Evolutionary conservation across 2,797 vertebrate genomes (phyloP), one percentile per base, ranked within the genome.

Genomic region (Melanitta fusca): DNA sequence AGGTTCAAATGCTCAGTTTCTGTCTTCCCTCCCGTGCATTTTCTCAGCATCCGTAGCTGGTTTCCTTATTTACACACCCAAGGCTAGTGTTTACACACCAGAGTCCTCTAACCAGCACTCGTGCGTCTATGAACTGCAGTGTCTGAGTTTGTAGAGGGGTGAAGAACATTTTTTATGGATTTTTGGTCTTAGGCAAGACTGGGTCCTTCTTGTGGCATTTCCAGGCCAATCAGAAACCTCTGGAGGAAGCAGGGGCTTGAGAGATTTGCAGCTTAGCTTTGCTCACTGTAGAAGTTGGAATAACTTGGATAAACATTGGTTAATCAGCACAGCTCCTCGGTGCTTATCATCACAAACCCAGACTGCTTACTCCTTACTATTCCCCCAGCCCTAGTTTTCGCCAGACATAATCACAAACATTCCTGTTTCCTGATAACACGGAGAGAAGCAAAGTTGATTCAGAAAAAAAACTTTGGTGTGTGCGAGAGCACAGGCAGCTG

Each of bases 381-480:
- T 95, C 85, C 81, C 94, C 17, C 38, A 79, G 79, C 49, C 47
- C 65, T 74, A 62, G 36, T 80, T 95, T 93, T 95, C 6, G 11
- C 75, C 87, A 95, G 91, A 91, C 81, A 38, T 68, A 91, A 89
- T 92, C 88, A 89, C 81, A 95, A 92, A 81, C 86, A 89, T 95
- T 91, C 65, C 69, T 74, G 11, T 72, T 94, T 83, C 81, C 75
- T 69, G 95, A 96, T 95, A 96, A 89, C 27, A 53, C 8, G n/a
- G 36, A 81, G 20, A 88, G 54, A 61, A 93, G 36, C 34, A 62
- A 85, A 89, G 53, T 20, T 68, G 81, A 84, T 91, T 84, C 36
- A 45, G 90, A 78, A 51, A 71, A 71, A 74, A 51, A 69, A 49
- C 39, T 49, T 87, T 74, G n/a, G n/a, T 28, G 32, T 66, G 38